A percentile compares a stretch with the other conserved stretches of the same genome.
Evolutionary conservation across 2,888 invertebrate species (phyloP).

Genomic region (Caenorhabditis doughertyi): DNA sequence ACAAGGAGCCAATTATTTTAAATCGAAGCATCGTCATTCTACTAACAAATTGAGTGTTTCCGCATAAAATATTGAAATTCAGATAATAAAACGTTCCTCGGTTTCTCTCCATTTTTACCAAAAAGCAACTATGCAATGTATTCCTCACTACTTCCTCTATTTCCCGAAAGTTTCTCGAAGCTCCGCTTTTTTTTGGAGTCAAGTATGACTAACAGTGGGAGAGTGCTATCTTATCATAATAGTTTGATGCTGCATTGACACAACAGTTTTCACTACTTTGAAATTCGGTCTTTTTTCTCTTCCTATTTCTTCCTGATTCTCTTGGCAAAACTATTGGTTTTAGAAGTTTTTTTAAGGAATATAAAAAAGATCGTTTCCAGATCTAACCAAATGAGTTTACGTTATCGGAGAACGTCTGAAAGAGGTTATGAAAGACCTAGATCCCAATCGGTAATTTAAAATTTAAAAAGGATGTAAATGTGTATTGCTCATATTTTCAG

Average conservation of each 20-base stretch:
- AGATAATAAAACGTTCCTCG: background rate
- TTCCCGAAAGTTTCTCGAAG: background rate
- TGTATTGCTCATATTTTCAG: background rate
- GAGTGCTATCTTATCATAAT: conserved; percentile 37
- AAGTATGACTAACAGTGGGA: conserved; percentile 26
- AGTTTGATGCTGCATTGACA: conserved; percentile 28
- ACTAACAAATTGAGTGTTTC: conserved; percentile 24
- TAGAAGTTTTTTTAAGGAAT: too few species aligned
- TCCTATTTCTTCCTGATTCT: conserved; percentile 5
- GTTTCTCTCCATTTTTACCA: background rate
- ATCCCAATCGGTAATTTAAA: conserved; percentile 8
- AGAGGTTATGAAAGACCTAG: background rate
- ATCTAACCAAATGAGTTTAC: conserved; percentile 16
- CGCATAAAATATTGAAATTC: background rate
- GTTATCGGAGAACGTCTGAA: conserved; percentile 4
- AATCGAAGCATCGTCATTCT: conserved; percentile 33
- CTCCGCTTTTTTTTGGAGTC: background rate
- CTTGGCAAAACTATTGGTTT: background rate
- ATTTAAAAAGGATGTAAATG: background rate
- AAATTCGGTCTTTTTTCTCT: conserved; percentile 8
- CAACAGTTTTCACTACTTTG: conserved; percentile 20
- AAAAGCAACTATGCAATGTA: background rate
- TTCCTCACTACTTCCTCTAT: background rate
- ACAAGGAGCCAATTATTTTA: conserved; percentile 70
- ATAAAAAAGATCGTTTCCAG: too few species aligned